Percentiles rank a stretch among this genome's conserved stretches.
Conservation (phyloP, 2,888 invertebrate species). For the Pollenia griseotomentosa region DNA sequence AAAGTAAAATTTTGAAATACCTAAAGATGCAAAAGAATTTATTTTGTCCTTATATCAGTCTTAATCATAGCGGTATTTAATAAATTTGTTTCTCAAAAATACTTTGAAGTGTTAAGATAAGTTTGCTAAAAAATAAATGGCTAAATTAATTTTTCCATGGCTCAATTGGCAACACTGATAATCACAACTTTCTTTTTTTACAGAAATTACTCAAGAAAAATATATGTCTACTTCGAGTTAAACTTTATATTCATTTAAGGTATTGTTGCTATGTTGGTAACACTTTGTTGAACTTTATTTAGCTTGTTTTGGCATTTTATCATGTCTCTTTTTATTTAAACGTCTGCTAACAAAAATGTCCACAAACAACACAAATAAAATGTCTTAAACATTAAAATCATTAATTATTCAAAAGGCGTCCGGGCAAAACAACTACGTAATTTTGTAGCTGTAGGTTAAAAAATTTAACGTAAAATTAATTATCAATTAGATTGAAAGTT, state of each 20-base stretch:
- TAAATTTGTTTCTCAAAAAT: no score
- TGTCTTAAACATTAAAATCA: neutral
- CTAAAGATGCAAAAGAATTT: no score
- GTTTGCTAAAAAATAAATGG: no score
- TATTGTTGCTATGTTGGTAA: neutral
- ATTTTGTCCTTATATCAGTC: no score
- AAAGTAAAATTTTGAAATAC: no score
- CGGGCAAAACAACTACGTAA: neutral
- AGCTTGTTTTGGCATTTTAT: neutral
- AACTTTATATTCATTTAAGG: neutral
- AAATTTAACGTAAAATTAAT: neutral
- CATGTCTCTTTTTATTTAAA: slow-evolving; percentile 11
- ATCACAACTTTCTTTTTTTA: no score
- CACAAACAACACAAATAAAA: neutral
- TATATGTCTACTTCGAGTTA: neutral
- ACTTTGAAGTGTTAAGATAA: no score
- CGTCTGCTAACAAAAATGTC: neutral
- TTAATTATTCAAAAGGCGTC: slow-evolving; percentile 8
- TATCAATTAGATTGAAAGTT: neutral
- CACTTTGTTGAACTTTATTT: neutral
- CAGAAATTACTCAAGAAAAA: no score
- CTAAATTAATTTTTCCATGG: no score
- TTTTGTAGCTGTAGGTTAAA: neutral
- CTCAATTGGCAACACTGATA: no score
- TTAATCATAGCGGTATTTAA: no score